Evolutionary conservation across 2,888 invertebrate species (phyloP).

Genomic region (Polydrusus cervinus): DNA sequence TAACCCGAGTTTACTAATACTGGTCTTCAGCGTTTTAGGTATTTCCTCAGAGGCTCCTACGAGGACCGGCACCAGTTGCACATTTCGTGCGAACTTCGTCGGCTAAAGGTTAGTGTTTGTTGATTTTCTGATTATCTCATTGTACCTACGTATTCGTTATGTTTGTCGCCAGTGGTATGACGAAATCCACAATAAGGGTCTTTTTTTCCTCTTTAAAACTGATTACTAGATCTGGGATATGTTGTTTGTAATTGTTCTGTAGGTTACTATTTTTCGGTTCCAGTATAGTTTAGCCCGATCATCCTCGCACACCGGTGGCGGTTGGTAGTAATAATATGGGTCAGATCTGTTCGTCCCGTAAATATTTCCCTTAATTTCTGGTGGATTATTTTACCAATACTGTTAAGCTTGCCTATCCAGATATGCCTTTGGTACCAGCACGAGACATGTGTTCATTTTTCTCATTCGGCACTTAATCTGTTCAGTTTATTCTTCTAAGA

Average conservation of each 20-base stretch:
- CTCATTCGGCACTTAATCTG: neutral
- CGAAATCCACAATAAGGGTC: neutral
- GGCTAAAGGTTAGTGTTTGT: neutral
- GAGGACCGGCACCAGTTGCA: no score
- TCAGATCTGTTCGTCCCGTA: neutral
- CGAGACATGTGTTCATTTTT: neutral
- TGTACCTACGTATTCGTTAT: neutral
- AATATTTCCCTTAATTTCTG: neutral
- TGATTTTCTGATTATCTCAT: neutral
- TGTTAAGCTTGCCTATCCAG: no score
- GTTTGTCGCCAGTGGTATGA: neutral
- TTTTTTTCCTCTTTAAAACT: neutral
- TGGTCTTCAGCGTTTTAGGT: no score
- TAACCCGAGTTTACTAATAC: no score
- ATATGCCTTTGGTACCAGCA: no score
- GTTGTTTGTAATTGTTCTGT: neutral
- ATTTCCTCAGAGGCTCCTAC: no score
- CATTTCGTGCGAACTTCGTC: no score
- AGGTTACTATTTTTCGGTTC: neutral
- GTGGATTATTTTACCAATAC: no score
- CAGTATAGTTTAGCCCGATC: neutral
- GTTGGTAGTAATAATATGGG: neutral
- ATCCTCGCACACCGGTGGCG: neutral
- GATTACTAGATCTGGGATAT: neutral
- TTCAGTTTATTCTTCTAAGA: no score